Conservation (phyloP, 2,888 invertebrate species). For the Copidosoma aretas region DNA sequence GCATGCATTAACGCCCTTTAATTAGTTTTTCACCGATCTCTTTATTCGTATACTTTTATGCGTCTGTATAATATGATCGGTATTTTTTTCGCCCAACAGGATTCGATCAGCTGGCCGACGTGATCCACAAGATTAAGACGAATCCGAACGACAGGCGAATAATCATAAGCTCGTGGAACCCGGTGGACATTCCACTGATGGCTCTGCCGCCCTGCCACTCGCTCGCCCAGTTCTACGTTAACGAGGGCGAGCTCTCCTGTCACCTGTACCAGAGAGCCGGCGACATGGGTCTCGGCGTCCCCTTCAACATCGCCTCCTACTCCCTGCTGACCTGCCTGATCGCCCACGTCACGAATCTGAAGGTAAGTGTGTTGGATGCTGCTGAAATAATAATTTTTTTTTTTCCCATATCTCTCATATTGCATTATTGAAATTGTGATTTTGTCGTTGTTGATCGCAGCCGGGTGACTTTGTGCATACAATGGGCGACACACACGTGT, state of each 20-base stretch:
- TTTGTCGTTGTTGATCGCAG: slow-evolving; percentile 63
- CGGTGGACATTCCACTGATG: slow-evolving; percentile 85
- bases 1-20: no score
- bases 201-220: slow-evolving; percentile 97
- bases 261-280: slow-evolving; percentile 95
- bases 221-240: slow-evolving; percentile 92
- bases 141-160: slow-evolving; percentile 89
- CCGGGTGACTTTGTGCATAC: slow-evolving; percentile 94
- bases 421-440: neutral
- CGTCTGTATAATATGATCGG: no score
- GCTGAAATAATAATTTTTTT: no score
- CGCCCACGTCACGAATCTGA: slow-evolving; percentile 89
- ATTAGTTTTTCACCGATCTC: neutral
- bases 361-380: no score
- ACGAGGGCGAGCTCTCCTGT: slow-evolving; percentile 83
- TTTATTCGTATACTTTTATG: neutral
- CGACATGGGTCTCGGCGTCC: slow-evolving; percentile 96
- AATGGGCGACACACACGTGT: slow-evolving; percentile 94
- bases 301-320: slow-evolving; percentile 98
- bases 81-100: slow-evolving; percentile 65
- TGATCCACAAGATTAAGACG: slow-evolving; percentile 82
- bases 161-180: slow-evolving; percentile 96
- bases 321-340: slow-evolving; percentile 93
- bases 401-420: no score
- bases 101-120: slow-evolving; percentile 84